phyloP scores from a whole-genome alignment of 2,113 vertebrate genomes.

The Tauraco erythrolophus region DNA sequence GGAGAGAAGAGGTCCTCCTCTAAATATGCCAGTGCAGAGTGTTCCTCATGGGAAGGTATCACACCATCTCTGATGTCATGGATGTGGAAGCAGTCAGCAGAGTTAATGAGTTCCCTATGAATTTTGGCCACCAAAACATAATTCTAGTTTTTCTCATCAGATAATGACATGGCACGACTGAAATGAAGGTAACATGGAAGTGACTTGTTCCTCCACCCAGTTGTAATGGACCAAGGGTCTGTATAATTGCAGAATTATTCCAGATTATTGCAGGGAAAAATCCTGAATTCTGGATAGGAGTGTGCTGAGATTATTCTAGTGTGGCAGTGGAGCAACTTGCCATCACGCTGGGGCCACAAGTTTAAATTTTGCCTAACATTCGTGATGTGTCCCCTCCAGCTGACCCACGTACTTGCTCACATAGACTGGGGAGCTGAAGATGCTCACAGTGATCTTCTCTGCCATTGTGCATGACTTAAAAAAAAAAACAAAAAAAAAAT shows the following conservation, averaged over 20 bases:
- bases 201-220: fast-evolving
- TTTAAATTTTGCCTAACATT: not conserved
- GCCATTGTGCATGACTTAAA: not conserved
- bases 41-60: not conserved
- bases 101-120: not conserved
- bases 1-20: not conserved
- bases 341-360: not conserved
- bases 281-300: not conserved
- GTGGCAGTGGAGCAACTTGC: not conserved
- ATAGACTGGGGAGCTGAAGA: not conserved
- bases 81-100: not conserved
- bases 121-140: not conserved
- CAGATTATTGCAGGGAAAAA: not conserved
- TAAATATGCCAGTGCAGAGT: not conserved
- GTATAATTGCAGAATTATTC: not conserved
- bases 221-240: not conserved
- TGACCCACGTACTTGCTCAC: not conserved
- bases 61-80: not conserved
- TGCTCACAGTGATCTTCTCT: not conserved
- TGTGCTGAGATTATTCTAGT: not conserved
- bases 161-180: not conserved
- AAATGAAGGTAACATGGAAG: not conserved
- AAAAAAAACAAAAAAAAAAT: not conserved
- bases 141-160: not conserved
- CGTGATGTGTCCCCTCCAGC: not conserved